Evolutionary conservation across 1,140 invertebrate genomes (phyloP).

Genomic region (Gryon sp.): DNA sequence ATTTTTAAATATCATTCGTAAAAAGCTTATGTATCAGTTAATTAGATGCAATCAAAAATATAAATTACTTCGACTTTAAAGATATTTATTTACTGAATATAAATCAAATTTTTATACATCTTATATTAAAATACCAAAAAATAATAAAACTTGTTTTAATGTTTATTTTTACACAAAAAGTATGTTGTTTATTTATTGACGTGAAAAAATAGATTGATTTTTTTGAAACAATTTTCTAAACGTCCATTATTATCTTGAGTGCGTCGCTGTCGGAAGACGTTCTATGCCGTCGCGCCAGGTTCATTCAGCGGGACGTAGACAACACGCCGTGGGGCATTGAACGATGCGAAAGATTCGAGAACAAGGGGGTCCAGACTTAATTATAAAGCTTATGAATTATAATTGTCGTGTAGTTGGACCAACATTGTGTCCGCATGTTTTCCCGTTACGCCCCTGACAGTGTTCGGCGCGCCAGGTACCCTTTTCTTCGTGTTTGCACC

Average conservation of each 20-base stretch:
- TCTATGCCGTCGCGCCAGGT: constrained; percentile 32
- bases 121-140: too few relatives aligned
- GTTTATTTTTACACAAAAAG: too few relatives aligned
- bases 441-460: constrained; percentile 71
- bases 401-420: constrained; percentile 77
- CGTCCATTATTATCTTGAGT: constrained; percentile 13
- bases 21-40: too few relatives aligned
- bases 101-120: too few relatives aligned
- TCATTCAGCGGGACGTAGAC: constrained; percentile 34
- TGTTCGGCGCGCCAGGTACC: constrained; percentile 69
- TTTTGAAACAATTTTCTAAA: constrained; percentile 9
- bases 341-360: constrained; percentile 67
- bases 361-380: constrained; percentile 68
- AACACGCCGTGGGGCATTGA: constrained; percentile 62
- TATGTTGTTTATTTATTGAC: too few relatives aligned
- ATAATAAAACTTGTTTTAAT: too few relatives aligned
- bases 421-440: constrained; percentile 76
- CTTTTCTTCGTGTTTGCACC: constrained; percentile 68
- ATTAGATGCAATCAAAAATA: too few relatives aligned
- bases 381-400: constrained; percentile 78
- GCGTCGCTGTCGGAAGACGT: constrained; percentile 45
- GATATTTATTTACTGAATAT: too few relatives aligned
- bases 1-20: too few relatives aligned
- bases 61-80: too few relatives aligned
- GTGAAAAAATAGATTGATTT: too few relatives aligned